phyloP scores from a whole-genome alignment of 2,113 vertebrate genomes.

The Hydropotes inermis region DNA sequence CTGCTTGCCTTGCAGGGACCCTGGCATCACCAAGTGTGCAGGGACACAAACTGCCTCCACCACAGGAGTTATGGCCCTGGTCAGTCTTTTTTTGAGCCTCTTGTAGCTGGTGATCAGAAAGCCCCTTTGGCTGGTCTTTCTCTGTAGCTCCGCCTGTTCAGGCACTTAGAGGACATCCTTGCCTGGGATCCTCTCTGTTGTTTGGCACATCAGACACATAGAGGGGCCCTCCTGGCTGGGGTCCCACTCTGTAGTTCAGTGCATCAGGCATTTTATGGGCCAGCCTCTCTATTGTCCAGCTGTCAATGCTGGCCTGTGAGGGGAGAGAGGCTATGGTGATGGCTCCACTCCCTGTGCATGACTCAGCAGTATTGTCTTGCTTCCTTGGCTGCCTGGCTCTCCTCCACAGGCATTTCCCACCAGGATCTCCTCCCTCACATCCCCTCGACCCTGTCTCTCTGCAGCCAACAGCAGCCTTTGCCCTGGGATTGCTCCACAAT shows the following conservation, averaged over 20 bases:
- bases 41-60: neutral
- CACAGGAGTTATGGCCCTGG: neutral
- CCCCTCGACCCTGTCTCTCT: neutral
- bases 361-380: neutral
- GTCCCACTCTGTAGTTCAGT: neutral
- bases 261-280: neutral
- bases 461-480: neutral
- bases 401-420: neutral
- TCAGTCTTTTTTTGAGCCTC: neutral
- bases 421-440: neutral
- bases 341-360: neutral
- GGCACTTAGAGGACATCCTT: neutral
- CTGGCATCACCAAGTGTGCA: neutral
- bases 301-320: neutral
- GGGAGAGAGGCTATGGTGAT: neutral
- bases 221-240: neutral
- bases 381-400: neutral
- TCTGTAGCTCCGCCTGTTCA: neutral
- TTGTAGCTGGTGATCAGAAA: neutral
- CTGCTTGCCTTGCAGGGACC: neutral
- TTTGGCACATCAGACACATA: rapidly evolving
- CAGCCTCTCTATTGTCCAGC: neutral
- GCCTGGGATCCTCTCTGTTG: neutral
- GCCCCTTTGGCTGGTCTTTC: neutral
- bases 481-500: neutral